Evolutionary conservation across 2,797 vertebrate genomes (phyloP), one percentile per base, ranked within the genome.

Genomic region (Benthosema pterotum): DNA sequence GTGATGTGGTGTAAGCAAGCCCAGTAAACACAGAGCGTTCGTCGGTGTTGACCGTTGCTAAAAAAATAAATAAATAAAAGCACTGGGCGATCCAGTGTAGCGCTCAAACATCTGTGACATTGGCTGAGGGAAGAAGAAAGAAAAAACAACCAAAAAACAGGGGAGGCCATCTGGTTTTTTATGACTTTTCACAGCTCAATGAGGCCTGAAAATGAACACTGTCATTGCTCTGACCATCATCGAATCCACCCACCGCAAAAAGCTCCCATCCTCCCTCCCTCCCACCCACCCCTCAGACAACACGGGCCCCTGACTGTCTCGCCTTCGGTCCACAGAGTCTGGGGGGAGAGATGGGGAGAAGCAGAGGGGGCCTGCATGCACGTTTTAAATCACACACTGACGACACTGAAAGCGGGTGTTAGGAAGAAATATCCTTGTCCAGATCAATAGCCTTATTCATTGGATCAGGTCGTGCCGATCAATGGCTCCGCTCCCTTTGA

Each of bases 361-460:
- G 6, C 32, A 8, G 32, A 9, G 32, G 32, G 8, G n/a, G n/a
- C n/a, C n/a, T n/a, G n/a, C 6, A 1, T 9, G 8, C 32, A 9
- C 32, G 32, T 9, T 38, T 38, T 38, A 28, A 28, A 87, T 87
- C 78, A 84, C 80, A 77, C 4, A 28, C 70, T 60, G 79, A 83
- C 59, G 71, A 86, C 80, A 84, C 82, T 45, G 42, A 77, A 83
- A 84, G n/a, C 74, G 48, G 8, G 81, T 72, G 84, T 88, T 77
- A 77, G 85, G 79, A 83, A 87, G 84, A 87, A 89, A 87, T 84
- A 88, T 90, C 74, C 79, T 58, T 79, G 85, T 84, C 75, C 51
- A 14, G 84, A 89, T 91, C 89, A 71, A 91, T 91, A 81, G 62
- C 63, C 45, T 67, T 84, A 85, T 87, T 86, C 83, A 78, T 83